Base-by-base conservation (phyloP, 2,888 invertebrate genomes). In the Spialia ferax region DNA sequence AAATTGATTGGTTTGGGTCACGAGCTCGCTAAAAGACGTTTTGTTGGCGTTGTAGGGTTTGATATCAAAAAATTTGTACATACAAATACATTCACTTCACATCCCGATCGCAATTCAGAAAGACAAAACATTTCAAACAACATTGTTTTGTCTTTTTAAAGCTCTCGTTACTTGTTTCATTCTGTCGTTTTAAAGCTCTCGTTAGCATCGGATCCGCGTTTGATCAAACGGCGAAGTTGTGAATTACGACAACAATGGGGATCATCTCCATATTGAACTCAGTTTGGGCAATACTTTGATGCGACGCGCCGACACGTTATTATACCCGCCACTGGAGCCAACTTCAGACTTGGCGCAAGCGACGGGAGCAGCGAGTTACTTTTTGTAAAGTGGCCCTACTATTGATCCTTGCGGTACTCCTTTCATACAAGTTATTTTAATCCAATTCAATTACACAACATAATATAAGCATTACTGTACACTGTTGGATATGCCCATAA, bases 181-280 rank as follows among this genome's bases (percentile, higher is more conserved):
- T 35, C 11, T 38, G 35, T 38, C 35, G 18, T 48, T 60, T 60
- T 48, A 29, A 48, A 48, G 55, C 65, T 59, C 65, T 45, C 18
- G 48, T 64, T 64, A 64, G 65, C 15, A 10, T 26, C 57, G 50
- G 59, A 38, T 23, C 57, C 52, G 13, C 45, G 65, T 52, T 65
- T 65, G 65, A 65, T 65, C 57, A 48, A n/a, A 20, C 45, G 50
- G 10, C 23, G 38, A 52, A 59, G 59, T 59, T 57, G 57, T 50
- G 59, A 54, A 62, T 62, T 62, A 56, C 63, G 26, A 64, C 52
- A 52, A 64, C 64, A 65, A 48, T 22, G 59, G 20, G 59, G 59
- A 65, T 61, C 66, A 66, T 66, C 60, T 61, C 60, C 60, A 66
- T 66, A 66, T 66, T 66, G 66, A 66, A 66, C 60, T 55, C 66